phyloP scores from a whole-genome alignment of 2,888 invertebrate genomes.

The Drosophila prostipennis region DNA sequence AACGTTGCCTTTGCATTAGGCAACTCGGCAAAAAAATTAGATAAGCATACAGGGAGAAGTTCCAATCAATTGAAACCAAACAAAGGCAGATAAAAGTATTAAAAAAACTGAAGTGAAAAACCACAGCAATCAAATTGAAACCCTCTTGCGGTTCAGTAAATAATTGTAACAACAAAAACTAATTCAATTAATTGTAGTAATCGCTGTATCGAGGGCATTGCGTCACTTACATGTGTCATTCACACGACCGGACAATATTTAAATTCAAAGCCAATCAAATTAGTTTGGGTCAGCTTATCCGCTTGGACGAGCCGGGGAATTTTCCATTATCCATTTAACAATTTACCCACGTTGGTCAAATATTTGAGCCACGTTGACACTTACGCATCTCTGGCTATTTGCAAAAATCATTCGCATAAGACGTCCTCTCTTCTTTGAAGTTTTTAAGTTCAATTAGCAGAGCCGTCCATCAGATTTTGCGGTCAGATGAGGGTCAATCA shows the following conservation, averaged over 20 bases:
- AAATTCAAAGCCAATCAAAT: slow-evolving; percentile 42
- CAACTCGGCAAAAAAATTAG: slow-evolving; percentile 48
- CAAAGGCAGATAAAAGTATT: slow-evolving; percentile 36
- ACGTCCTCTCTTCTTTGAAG: slow-evolving; percentile 38
- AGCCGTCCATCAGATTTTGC: slow-evolving; percentile 50
- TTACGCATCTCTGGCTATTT: slow-evolving; percentile 45
- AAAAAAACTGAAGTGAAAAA: slow-evolving; percentile 23
- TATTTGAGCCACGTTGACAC: slow-evolving; percentile 40
- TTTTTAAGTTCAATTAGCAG: slow-evolving; percentile 65
- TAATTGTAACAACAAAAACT: slow-evolving; percentile 43
- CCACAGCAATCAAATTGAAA: slow-evolving; percentile 32
- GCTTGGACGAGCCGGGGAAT: slow-evolving; percentile 35
- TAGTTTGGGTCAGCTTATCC: slow-evolving; percentile 14
- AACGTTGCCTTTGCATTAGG: slow-evolving; percentile 21
- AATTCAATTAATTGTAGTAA: slow-evolving; percentile 36
- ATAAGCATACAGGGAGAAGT: slow-evolving; percentile 59
- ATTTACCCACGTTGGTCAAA: slow-evolving; percentile 23
- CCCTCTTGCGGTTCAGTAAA: slow-evolving; percentile 47
- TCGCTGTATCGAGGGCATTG: slow-evolving; percentile 40
- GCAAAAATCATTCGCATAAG: slow-evolving; percentile 36
- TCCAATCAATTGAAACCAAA: slow-evolving; percentile 46
- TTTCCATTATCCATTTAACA: slow-evolving; percentile 16
- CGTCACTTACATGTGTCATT: slow-evolving; percentile 61
- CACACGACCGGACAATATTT: slow-evolving; percentile 29
- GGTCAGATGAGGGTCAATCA: slow-evolving; percentile 68